Percentiles rank a stretch among this genome's conserved stretches.
Evolutionary conservation across 2,888 invertebrate species (phyloP).

Genomic region (Chironomus tentans): DNA sequence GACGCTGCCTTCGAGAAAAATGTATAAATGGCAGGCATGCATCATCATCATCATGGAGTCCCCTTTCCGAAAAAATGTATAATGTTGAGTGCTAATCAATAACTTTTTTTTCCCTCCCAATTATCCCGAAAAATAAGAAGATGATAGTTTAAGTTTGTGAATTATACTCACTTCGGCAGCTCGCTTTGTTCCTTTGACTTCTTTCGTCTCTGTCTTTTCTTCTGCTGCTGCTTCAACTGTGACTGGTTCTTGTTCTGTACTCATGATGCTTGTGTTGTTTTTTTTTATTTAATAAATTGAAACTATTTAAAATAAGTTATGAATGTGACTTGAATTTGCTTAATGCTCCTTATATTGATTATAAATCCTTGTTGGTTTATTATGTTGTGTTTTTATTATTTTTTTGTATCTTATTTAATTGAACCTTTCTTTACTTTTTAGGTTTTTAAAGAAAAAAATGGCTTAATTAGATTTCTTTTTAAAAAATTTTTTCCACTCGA

Average conservation of each 20-base stretch:
- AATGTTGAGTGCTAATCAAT: neutral
- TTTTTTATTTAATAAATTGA: constrained; percentile 30
- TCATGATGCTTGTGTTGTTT: constrained; percentile 48
- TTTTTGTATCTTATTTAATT: neutral
- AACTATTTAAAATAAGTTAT: constrained; percentile 24
- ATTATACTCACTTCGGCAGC: constrained; percentile 62
- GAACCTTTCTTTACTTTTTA: neutral
- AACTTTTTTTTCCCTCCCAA: neutral
- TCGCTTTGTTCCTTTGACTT: constrained; percentile 70
- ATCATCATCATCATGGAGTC: neutral
- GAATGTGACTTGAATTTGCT: neutral
- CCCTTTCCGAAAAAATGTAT: neutral
- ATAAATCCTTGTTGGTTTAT: no score
- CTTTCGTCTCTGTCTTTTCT: constrained; percentile 64
- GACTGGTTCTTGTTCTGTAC: constrained; percentile 68
- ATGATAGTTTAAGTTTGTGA: neutral
- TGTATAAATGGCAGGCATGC: neutral
- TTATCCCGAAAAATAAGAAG: neutral
- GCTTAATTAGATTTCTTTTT: constrained; percentile 14
- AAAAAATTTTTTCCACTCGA: constrained; percentile 17
- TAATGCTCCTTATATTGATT: neutral
- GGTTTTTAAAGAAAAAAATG: constrained; percentile 2
- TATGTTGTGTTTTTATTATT: neutral
- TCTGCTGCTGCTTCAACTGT: constrained; percentile 57
- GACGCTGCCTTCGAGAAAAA: neutral